A percentile compares a stretch with the other conserved stretches of the same genome.
These are phyloP conservation scores for Dascyllus trimaculatus DNA, from an alignment of 2,113 vertebrate species.

Conservation along the genomic window DNA sequence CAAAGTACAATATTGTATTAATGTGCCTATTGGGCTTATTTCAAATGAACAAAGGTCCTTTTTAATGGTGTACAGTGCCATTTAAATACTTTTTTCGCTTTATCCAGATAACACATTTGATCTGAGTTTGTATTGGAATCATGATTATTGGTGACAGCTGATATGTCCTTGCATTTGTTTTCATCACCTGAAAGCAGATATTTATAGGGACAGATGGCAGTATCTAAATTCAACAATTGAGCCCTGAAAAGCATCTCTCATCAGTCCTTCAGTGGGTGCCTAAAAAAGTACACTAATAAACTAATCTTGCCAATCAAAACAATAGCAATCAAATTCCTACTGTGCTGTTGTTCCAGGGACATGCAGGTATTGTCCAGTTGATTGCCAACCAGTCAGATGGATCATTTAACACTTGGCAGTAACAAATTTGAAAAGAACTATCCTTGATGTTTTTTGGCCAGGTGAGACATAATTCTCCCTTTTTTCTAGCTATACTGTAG, in stretches of 20 bases:
- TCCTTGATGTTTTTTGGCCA: slow-evolving; percentile 24
- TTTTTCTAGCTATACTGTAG: slow-evolving; percentile 1
- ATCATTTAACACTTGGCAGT: slow-evolving; percentile 19
- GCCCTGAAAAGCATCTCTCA: background rate
- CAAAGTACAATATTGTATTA: background rate
- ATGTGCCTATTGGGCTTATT: background rate
- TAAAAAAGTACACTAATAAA: background rate
- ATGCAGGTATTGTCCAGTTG: slow-evolving; percentile 17
- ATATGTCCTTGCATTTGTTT: background rate
- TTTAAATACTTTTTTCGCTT: background rate
- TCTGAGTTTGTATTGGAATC: background rate
- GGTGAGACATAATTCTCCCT: slow-evolving; percentile 2
- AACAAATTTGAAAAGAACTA: slow-evolving; percentile 19
- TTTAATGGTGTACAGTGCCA: background rate
- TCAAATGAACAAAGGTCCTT: background rate
- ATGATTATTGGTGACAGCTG: background rate
- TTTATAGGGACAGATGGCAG: background rate
- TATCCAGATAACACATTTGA: background rate
- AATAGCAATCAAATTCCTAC: background rate
- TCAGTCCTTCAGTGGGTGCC: background rate
- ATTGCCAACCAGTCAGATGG: slow-evolving; percentile 38
- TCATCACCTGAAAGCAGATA: background rate
- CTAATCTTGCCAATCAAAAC: background rate
- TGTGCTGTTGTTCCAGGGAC: background rate
- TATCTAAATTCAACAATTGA: background rate